Percentiles rank a stretch among this genome's conserved stretches.
phyloP scores from a whole-genome alignment of 2,113 vertebrate species.

The Cephalopholis sonnerati region DNA sequence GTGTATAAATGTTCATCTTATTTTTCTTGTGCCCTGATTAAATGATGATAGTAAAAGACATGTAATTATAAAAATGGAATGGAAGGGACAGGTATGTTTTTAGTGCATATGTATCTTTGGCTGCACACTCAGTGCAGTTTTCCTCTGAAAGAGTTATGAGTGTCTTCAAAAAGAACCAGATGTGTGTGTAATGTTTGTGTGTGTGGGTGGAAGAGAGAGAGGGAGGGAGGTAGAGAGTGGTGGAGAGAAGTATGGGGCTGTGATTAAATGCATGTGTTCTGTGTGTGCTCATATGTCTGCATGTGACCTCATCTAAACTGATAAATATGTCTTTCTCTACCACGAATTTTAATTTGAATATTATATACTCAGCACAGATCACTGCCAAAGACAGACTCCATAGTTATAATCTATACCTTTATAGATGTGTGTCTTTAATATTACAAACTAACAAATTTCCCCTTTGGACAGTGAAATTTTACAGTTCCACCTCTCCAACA shows the following conservation, averaged over 20 bases:
- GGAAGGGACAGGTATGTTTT: background rate
- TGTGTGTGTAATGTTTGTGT: background rate
- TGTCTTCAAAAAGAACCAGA: constrained; percentile 4
- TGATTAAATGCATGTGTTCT: constrained; percentile 15
- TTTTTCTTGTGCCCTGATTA: background rate
- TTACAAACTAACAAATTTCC: background rate
- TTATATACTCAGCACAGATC: background rate
- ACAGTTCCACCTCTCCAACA: background rate
- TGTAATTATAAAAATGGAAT: background rate
- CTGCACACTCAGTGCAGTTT: background rate
- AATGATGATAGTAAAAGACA: no score
- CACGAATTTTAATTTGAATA: background rate
- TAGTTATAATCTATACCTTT: background rate
- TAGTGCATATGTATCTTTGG: background rate
- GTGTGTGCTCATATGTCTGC: background rate
- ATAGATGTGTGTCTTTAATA: no score
- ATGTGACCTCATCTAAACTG: constrained; percentile 2
- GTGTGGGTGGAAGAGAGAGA: background rate
- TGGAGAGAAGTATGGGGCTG: background rate
- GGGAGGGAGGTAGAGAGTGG: background rate
- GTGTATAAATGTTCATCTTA: background rate
- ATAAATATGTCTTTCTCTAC: background rate
- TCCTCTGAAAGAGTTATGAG: background rate
- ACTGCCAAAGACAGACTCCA: background rate
- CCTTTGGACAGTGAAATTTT: background rate